Evolutionary conservation across 2,113 vertebrate species (phyloP), one percentile per base, ranked within the genome.

Genomic region (Heliornis fulica): DNA sequence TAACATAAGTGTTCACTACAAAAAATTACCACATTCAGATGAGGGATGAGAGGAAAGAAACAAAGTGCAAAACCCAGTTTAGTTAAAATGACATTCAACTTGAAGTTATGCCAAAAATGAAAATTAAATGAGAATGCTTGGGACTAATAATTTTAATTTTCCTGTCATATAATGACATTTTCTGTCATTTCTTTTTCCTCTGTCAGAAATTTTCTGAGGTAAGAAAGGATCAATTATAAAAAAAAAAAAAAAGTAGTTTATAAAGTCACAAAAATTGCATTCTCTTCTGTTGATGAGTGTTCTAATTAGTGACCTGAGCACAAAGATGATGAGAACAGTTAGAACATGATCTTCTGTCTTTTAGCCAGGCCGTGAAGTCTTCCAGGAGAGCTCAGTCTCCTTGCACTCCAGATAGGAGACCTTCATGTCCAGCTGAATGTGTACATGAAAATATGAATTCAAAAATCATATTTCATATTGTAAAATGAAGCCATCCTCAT

Each of bases 281-380:
- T 82, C 4, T 51, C 10, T 76, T 71, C 22, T 48, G 15, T 8
- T 75, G 19, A 34, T 54, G 40, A 60, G n/a, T 26, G 45, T 18
- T 83, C 3, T 26, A 64, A 68, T 23, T 13, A 51, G 11, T 56
- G 29, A 74, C 15, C 19, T 65, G 50, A 65, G 34, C 41, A 71
- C 23, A 54, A 21, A 63, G 18, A 23, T 40, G 10, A 4, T 79
- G 32, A 63, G 29, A 74, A 32, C 6, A 70, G 46, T 32, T 50
- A 13, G 26, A 12, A 6, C 23, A 21, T 0, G 1, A 51, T 54
- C 28, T 17, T 75, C 0, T 0, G 3, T 46, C n/a, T 66, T 90
- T 38, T 18, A 50, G 9, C 8, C 34, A 83, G 22, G 5, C 28
- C 26, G 41, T 46, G 20, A 18, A 78, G 22, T 32, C 36, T 72